Evolutionary conservation across 35 echinoderm and acorn worm genomes (phyloP).

Genomic region (Ptychodera flava): DNA sequence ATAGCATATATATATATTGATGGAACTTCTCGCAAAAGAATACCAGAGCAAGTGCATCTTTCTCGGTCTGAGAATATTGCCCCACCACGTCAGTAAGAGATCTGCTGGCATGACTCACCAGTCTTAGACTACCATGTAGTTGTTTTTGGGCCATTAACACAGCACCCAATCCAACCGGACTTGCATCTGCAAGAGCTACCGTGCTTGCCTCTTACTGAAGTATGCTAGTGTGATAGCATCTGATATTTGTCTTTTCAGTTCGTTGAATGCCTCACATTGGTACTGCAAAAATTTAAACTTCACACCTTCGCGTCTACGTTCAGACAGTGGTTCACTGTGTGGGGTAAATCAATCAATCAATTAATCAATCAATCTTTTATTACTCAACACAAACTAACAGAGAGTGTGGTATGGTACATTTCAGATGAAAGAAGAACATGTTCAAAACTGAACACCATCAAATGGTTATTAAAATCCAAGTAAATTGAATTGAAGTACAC

Average conservation of each 20-base stretch:
- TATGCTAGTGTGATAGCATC: slow-evolving; percentile 34
- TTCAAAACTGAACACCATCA: no score
- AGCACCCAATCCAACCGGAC: slow-evolving; percentile 52
- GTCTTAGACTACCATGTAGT: slow-evolving; percentile 11
- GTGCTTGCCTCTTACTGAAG: slow-evolving; percentile 18
- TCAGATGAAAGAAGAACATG: no score
- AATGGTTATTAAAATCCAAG: no score
- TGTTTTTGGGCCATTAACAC: slow-evolving; percentile 45
- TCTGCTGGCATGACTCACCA: slow-evolving; percentile 46
- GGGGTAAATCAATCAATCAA: no score
- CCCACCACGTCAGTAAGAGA: slow-evolving; percentile 22
- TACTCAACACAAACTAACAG: no score
- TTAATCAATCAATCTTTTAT: no score
- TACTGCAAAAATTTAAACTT: background rate
- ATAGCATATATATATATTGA: slow-evolving; percentile 44
- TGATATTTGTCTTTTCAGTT: background rate
- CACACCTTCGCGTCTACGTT: background rate
- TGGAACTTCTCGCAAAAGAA: slow-evolving; percentile 54
- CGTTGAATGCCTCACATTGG: slow-evolving; percentile 12
- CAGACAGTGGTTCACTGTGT: background rate
- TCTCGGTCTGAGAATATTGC: slow-evolving; percentile 60
- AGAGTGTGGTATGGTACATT: no score
- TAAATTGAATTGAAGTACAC: no score
- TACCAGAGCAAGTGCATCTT: slow-evolving; percentile 48
- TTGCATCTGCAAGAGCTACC: slow-evolving; percentile 34